These are phyloP conservation scores for Hypotaenidia philippensis DNA, from an alignment of 2,797 vertebrate species.

Conservation along the genomic window DNA sequence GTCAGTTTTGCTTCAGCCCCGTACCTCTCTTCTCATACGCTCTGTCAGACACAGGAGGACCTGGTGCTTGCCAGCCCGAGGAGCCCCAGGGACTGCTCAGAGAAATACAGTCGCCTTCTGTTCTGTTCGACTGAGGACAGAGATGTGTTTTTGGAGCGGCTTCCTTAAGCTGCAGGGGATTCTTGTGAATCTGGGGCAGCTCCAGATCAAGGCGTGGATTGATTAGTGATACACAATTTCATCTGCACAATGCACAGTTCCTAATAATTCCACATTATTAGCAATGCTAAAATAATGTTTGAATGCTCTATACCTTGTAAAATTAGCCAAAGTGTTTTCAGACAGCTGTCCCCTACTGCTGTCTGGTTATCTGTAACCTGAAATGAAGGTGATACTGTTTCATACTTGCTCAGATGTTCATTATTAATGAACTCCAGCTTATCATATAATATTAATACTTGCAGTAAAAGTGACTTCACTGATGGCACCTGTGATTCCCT, in stretches of 20 bases:
- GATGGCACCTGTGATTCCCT: neutral
- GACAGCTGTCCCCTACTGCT: neutral
- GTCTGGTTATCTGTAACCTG: neutral
- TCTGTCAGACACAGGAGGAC: neutral
- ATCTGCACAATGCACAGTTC: neutral
- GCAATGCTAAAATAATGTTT: neutral
- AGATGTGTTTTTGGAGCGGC: rapidly evolving
- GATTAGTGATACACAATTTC: neutral
- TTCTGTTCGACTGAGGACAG: neutral
- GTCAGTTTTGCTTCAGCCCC: neutral
- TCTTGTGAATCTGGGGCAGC: neutral
- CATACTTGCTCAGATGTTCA: neutral
- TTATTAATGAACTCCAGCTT: too few species aligned
- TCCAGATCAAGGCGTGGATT: neutral
- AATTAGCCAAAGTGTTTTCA: neutral
- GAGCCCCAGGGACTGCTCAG: neutral
- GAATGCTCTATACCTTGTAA: neutral
- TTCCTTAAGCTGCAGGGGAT: neutral
- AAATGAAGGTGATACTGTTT: neutral
- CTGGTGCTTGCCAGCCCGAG: neutral
- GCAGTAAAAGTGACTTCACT: neutral
- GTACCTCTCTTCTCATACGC: neutral
- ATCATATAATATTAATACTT: neutral
- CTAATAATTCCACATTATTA: neutral
- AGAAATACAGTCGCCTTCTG: neutral